Base-by-base conservation (phyloP, 2,888 invertebrate species). In the Cordilura impudica region DNA sequence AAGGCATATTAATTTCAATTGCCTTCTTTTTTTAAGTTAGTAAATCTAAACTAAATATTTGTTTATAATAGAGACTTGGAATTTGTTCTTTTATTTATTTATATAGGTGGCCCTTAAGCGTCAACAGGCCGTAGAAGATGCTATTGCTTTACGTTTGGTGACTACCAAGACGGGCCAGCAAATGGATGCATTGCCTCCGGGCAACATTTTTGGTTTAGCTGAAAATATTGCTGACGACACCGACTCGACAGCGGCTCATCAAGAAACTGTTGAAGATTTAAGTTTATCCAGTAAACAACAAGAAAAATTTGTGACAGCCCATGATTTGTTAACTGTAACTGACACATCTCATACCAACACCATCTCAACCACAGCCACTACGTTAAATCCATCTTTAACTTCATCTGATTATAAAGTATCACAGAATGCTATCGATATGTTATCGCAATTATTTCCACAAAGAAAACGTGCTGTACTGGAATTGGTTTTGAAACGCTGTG, bases 111-210 rank as follows among this genome's bases (percentile, higher is more conserved):
- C 98, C 2, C 89, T 98, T 71, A 98, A 98, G 90, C 92, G 98
- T 12, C 98, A 98, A 88, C 98, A 98, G 91, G 98, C 98, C 0
- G 98, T 98, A 0, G 98, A 98, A 91, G 98, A 98, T 88, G 97
- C 97, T 69, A 97, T 98, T 83, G 98, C 98, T 0, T 91, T 98
- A 72, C 96, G 97, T 65, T 91, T 98, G 85, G 95, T 97, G 16
- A 95, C 96, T n/a, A 94, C 94, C 31, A 94, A 95, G 83, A 94
- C 94, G 4, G 95, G 97, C 43, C 92, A 94, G 31, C 92, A 92
- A 82, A 91, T 94, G 83, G 93, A 93, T 76, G 93, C 93, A 81
- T 91, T 97, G 72, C 97, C 98, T 2, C 96, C 96, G 43, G 98
- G 98, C 1, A 95, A 97, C 35, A 97, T 98, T 82, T 97, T 95